Base-by-base conservation (phyloP, 1,140 invertebrate species). In the Drosophila rhopaloa region DNA sequence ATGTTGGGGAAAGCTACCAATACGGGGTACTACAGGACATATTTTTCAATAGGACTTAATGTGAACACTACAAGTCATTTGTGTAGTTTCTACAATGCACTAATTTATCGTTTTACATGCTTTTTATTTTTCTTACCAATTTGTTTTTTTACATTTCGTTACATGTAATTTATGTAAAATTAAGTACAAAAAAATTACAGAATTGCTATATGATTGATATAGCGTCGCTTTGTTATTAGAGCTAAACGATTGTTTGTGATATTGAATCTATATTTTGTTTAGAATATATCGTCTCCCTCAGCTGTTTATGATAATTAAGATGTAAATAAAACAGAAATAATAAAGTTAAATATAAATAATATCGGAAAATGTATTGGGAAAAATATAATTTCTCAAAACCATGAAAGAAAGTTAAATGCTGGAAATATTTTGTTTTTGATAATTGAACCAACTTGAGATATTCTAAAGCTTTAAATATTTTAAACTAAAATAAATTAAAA, bases 101-200 rank as follows among this genome's bases (percentile, higher is more conserved):
- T 66, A 76, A 71, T 83, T 88, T 65, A 40, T 68, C 16, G 24
- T 79, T 61, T 55, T 50, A 67, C 84, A 89, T 83, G 84, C 67
- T 84, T 24, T 65, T 70, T 35, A 19, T 57, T 68, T 53, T 79
- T 89, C 84, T 89, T 89, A 89, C 84, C 84, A 89, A 89, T 89
- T 82, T 82, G 74, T 79, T 82, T 79, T 85, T 81, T 76, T 76
- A 81, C 76, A 61, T 57, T 86, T 88, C 84, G 83, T 89, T 88
- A 89, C 73, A 80, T 89, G 83, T 88, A 89, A 88, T 88, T 89
- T 89, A 89, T 89, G 83, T 88, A 84, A 80, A 88, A 89, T 89
- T 84, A 74, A 89, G 67, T 86, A 86, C 83, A 86, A 83, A 79
- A 82, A 83, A 83, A 86, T 86, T 88, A 88, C 83, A 86, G 76